A percentile compares a stretch with the other conserved stretches of the same genome.
These are phyloP conservation scores for Oncorhynchus keta DNA, from an alignment of 2,113 vertebrate genomes.

Conservation along the genomic window DNA sequence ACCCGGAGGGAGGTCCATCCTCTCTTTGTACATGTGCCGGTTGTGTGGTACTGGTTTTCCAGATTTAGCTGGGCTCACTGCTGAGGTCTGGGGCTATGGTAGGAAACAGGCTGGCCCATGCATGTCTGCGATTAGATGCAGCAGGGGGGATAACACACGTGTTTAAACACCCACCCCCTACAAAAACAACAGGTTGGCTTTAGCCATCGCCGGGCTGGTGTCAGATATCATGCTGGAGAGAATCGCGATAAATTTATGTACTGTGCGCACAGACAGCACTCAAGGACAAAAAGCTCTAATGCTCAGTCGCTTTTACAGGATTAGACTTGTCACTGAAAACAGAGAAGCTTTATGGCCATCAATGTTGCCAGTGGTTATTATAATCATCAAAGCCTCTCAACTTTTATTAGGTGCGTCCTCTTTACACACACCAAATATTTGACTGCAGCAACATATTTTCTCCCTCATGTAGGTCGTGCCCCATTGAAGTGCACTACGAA, in stretches of 20 bases:
- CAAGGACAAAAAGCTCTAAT: neutral
- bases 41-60: neutral
- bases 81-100: neutral
- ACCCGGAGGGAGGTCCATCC: conserved; percentile 2
- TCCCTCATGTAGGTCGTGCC: too few relatives aligned
- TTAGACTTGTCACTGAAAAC: neutral
- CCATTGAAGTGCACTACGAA: too few relatives aligned
- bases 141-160: neutral
- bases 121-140: neutral
- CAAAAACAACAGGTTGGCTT: neutral
- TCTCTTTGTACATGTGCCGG: neutral
- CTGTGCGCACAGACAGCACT: neutral
- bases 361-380: neutral
- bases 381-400: neutral
- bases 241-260: neutral
- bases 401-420: neutral
- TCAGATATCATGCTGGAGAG: neutral
- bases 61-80: neutral
- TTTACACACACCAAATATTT: conserved; percentile 2
- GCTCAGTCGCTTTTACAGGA: neutral
- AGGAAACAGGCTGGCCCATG: conserved; percentile 13
- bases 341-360: neutral
- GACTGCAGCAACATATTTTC: too few relatives aligned
- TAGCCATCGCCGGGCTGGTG: neutral
- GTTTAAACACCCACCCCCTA: neutral